phyloP scores from a whole-genome alignment of 2,113 vertebrate genomes.

The Pagrus major region DNA sequence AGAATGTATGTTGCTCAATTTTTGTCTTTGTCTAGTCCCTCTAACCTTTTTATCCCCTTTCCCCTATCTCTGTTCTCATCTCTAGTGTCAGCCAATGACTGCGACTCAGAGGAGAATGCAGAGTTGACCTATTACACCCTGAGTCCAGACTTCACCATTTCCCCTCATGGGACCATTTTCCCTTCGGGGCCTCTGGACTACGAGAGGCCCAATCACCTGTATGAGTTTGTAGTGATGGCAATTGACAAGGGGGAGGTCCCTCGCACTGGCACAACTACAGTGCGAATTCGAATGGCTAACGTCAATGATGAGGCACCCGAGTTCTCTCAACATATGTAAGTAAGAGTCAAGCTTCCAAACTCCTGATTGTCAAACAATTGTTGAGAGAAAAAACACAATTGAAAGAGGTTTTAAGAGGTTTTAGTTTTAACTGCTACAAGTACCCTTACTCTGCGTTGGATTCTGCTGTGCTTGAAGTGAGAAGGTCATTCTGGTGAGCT shows the following conservation, averaged over 20 bases:
- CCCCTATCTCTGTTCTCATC: background rate
- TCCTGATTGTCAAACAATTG: background rate
- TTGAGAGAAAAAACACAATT: background rate
- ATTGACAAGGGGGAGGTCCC: constrained; percentile 88
- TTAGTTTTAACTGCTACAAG: background rate
- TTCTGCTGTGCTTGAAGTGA: background rate
- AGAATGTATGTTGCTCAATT: background rate
- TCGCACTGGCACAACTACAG: constrained; percentile 89
- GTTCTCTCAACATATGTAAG: constrained; percentile 89
- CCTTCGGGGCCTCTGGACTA: constrained; percentile 87
- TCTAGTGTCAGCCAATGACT: constrained; percentile 90
- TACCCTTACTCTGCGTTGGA: background rate
- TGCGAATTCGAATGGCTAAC: constrained; percentile 89
- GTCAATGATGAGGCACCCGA: constrained; percentile 91
- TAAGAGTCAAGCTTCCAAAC: constrained; percentile 32
- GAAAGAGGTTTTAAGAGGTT: background rate
- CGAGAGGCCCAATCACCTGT: constrained; percentile 88
- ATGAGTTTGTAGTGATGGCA: constrained; percentile 92
- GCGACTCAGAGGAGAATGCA: constrained; percentile 89
- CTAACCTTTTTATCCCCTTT: constrained; percentile 3
- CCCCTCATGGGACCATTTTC: constrained; percentile 88
- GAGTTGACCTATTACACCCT: constrained; percentile 89
- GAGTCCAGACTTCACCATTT: constrained; percentile 90
- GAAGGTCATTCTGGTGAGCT: background rate
- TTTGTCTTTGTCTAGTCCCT: background rate